These are phyloP conservation scores for Harpagoxenus sublaevis DNA, from an alignment of 2,888 invertebrate species.

Conservation along the genomic window DNA sequence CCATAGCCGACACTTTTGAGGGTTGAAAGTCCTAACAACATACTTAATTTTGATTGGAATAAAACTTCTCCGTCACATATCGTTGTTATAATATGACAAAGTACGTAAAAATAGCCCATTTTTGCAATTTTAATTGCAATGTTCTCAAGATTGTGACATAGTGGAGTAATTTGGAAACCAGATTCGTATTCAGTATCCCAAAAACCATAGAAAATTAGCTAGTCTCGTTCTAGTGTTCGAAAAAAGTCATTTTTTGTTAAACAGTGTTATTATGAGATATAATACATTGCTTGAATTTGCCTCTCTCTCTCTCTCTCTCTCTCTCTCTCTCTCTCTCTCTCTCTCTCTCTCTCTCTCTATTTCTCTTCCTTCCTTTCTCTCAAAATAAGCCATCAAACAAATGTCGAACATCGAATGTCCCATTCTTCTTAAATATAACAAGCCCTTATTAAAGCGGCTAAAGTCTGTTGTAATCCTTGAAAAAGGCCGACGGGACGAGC, in stretches of 20 bases:
- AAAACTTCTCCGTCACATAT: too few species aligned
- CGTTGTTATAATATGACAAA: too few species aligned
- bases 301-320: background rate
- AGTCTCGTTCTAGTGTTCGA: too few species aligned
- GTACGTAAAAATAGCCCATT: too few species aligned
- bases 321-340: background rate
- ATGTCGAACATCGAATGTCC: background rate
- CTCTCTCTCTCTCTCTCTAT: background rate
- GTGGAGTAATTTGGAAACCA: too few species aligned
- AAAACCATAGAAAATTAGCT: too few species aligned
- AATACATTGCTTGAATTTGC: background rate
- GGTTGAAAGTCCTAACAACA: too few species aligned
- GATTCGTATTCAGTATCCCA: too few species aligned
- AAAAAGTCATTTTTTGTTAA: background rate
- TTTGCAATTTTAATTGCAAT: too few species aligned
- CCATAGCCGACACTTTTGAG: too few species aligned
- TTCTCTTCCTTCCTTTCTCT: background rate
- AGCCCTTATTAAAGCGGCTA: conserved; percentile 27
- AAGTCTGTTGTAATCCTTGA: background rate
- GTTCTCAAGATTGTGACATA: too few species aligned
- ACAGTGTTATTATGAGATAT: background rate
- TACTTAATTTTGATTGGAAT: too few species aligned
- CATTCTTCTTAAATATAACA: background rate
- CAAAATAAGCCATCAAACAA: background rate
- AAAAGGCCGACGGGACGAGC: background rate